Conservation (phyloP, 2,797 vertebrate species). For the Vespertilio murinus region DNA sequence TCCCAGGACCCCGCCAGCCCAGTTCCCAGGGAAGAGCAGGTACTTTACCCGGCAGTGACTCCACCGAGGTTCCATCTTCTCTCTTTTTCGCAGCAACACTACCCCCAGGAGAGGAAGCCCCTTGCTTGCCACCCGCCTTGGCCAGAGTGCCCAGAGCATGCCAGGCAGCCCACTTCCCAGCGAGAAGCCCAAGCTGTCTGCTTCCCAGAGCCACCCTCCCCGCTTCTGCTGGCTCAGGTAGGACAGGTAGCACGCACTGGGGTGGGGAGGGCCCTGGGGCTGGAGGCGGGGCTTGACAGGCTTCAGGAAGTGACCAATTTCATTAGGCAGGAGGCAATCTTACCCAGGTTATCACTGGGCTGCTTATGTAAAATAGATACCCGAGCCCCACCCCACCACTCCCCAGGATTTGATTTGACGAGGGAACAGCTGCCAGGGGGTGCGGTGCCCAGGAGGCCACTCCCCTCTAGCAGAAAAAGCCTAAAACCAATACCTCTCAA, state of each 20-base stretch:
- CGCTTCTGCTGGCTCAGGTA: conserved; percentile 49
- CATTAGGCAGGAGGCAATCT: background rate
- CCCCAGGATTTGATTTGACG: background rate
- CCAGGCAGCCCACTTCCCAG: background rate
- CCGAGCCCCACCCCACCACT: background rate
- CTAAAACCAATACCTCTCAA: background rate
- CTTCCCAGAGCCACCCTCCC: background rate
- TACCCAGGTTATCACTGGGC: background rate
- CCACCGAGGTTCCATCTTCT: conserved; percentile 73
- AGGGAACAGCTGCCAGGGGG: background rate
- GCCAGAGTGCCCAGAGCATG: conserved; percentile 62
- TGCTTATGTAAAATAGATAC: background rate
- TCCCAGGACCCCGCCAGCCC: background rate
- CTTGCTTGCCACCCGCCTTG: conserved; percentile 36
- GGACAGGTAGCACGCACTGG: background rate
- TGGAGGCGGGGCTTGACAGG: conserved; percentile 59
- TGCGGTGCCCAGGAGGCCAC: background rate
- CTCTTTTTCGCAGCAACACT: conserved; percentile 71
- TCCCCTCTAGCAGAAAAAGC: background rate
- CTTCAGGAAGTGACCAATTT: conserved; percentile 49
- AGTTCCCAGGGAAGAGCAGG: background rate
- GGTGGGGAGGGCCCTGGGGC: background rate
- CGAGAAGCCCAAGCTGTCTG: background rate
- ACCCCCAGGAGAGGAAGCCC: conserved; percentile 63
- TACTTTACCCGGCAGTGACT: conserved; percentile 76